These are phyloP conservation scores for Albula glossodonta DNA, from an alignment of 2,113 vertebrate species.

Conservation along the genomic window DNA sequence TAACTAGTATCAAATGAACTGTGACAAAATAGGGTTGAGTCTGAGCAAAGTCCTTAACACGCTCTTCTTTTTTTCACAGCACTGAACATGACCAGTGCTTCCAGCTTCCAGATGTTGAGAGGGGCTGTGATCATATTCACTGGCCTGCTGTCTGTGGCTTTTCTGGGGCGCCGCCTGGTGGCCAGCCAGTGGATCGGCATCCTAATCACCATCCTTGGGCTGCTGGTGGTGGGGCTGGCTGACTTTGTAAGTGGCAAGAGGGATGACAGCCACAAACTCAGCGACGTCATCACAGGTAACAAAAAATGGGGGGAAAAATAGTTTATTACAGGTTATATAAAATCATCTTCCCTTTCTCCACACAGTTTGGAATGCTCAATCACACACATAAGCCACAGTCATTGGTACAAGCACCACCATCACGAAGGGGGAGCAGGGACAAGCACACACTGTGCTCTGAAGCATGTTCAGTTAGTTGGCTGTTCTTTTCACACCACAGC, in stretches of 20 bases:
- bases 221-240: constrained; percentile 85
- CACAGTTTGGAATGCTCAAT: too few species aligned
- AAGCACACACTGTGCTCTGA: too few species aligned
- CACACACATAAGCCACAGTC: too few species aligned
- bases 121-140: constrained; percentile 93
- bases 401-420: too few species aligned
- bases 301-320: not conserved
- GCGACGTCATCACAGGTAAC: constrained; percentile 84
- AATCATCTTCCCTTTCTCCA: too few species aligned
- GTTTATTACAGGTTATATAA: not conserved
- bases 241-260: constrained; percentile 72
- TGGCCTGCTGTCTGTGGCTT: constrained; percentile 86
- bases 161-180: constrained; percentile 77
- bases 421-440: too few species aligned
- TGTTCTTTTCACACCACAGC: too few species aligned
- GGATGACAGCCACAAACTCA: constrained; percentile 71
- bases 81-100: constrained; percentile 92
- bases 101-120: constrained; percentile 96
- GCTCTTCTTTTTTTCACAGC: constrained; percentile 58
- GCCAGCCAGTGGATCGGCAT: constrained; percentile 89
- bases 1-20: too few species aligned
- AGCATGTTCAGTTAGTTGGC: too few species aligned
- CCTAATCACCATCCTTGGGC: constrained; percentile 82
- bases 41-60: too few species aligned
- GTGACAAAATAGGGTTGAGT: too few species aligned